Conservation (phyloP, 2,797 vertebrate genomes). For the Chelon labrosus region DNA sequence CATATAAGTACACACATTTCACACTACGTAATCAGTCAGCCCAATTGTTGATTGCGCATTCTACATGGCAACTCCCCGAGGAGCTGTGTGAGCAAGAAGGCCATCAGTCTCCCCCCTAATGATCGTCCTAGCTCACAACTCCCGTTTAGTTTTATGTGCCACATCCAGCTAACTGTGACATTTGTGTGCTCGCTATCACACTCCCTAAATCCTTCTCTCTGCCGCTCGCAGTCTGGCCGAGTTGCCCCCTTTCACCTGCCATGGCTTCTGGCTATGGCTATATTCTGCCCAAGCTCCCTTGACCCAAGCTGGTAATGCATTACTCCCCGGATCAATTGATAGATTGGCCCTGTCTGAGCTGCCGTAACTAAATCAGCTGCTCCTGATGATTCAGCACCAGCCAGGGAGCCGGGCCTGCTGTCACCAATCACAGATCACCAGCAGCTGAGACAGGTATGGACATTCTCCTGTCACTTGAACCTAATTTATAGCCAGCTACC, state of each 20-base stretch:
- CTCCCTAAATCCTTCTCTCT: slow-evolving; percentile 78
- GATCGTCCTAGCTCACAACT: slow-evolving; percentile 65
- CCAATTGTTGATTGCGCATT: slow-evolving; percentile 75
- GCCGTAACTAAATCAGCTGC: slow-evolving; percentile 80
- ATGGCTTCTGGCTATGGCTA: slow-evolving; percentile 70
- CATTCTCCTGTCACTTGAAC: slow-evolving; percentile 83
- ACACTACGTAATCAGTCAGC: slow-evolving; percentile 50
- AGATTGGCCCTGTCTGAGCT: slow-evolving; percentile 76
- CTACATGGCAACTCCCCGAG: slow-evolving; percentile 56
- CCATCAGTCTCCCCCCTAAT: slow-evolving; percentile 81
- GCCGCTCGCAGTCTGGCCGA: slow-evolving; percentile 45
- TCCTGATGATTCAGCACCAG: slow-evolving; percentile 85
- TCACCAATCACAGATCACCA: slow-evolving; percentile 85
- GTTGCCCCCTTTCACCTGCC: slow-evolving; percentile 60
- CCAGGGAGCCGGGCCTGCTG: slow-evolving; percentile 78
- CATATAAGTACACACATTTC: slow-evolving; percentile 24
- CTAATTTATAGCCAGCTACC: slow-evolving; percentile 85
- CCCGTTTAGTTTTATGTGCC: slow-evolving; percentile 74
- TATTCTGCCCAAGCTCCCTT: slow-evolving; percentile 72
- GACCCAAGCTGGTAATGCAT: slow-evolving; percentile 78
- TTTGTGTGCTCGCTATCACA: slow-evolving; percentile 74
- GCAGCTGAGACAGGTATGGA: slow-evolving; percentile 82
- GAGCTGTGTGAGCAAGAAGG: slow-evolving; percentile 58
- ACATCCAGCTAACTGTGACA: slow-evolving; percentile 78
- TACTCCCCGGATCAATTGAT: slow-evolving; percentile 80